Evolutionary conservation across 2,797 vertebrate genomes (phyloP).

Genomic region (Thamnophis elegans): DNA sequence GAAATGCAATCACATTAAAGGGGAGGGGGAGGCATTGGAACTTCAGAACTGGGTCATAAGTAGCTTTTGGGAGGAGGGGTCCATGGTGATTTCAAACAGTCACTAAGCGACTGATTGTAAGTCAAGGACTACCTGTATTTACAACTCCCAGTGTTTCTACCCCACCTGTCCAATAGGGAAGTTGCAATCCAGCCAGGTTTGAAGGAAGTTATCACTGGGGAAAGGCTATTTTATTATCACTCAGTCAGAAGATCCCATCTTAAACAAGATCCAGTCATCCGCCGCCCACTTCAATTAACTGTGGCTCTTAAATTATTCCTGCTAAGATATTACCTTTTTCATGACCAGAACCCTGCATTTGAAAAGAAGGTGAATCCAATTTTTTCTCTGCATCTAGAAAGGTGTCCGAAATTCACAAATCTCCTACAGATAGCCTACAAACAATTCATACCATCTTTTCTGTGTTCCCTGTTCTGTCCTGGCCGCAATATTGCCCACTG

Average conservation of each 20-base stretch:
- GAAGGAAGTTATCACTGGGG: not conserved
- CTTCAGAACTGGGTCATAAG: not conserved
- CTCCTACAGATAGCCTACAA: not conserved
- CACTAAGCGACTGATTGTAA: not conserved
- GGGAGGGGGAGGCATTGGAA: not conserved
- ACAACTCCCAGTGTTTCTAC: not conserved
- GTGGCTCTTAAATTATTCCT: not conserved
- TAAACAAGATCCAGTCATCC: not conserved
- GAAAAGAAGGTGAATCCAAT: not conserved
- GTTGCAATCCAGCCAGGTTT: not conserved
- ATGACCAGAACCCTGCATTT: not conserved
- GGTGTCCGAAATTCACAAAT: not conserved
- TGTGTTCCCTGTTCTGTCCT: not conserved
- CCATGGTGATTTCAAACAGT: not conserved
- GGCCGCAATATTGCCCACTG: not conserved
- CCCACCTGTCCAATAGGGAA: not conserved
- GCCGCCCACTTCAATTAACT: not conserved
- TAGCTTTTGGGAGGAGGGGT: not conserved
- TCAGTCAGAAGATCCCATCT: not conserved
- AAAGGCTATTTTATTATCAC: not conserved
- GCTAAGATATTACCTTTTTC: not conserved
- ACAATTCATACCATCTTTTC: not conserved
- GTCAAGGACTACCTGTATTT: not conserved
- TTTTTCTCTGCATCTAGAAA: not conserved
- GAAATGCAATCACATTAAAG: not conserved